These are phyloP conservation scores for Pollenia griseotomentosa DNA, from an alignment of 2,888 invertebrate genomes.

Conservation along the genomic window DNA sequence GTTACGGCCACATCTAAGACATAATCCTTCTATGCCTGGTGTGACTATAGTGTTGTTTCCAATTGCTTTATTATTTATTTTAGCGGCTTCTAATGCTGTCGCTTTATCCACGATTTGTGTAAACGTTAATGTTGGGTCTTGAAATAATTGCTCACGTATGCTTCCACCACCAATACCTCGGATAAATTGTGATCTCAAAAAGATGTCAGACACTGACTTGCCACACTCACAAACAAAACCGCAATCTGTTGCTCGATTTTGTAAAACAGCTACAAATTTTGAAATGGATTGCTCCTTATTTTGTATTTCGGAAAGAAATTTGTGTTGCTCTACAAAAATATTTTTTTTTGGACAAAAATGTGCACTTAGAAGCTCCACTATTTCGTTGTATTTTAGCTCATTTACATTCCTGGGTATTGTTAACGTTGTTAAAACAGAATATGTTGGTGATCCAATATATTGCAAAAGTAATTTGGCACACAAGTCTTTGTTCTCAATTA, in stretches of 20 bases:
- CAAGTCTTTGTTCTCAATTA: conserved; percentile 23
- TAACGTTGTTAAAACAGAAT: conserved; percentile 38
- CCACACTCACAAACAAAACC: conserved; percentile 43
- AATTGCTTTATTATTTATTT: conserved; percentile 57
- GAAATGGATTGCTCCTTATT: conserved; percentile 23
- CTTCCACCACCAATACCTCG: conserved; percentile 54
- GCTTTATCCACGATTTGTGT: conserved; percentile 54
- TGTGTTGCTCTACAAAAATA: conserved; percentile 41
- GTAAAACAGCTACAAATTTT: conserved; percentile 37
- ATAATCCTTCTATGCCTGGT: conserved; percentile 31
- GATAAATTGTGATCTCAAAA: conserved; percentile 59
- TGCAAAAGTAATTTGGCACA: conserved; percentile 38
- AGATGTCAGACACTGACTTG: conserved; percentile 57
- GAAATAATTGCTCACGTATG: conserved; percentile 61
- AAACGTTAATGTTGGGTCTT: conserved; percentile 45
- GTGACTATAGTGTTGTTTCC: conserved; percentile 15
- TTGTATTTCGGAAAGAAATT: conserved; percentile 52
- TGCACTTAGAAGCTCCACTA: conserved; percentile 22
- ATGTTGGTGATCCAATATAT: conserved; percentile 46
- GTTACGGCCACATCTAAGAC: conserved; percentile 43
- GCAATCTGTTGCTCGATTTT: conserved; percentile 22
- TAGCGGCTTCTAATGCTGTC: conserved; percentile 54
- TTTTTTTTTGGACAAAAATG: conserved; percentile 54
- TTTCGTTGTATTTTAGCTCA: conserved; percentile 46
- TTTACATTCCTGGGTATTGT: conserved; percentile 46